Base-by-base conservation (phyloP, 2,888 invertebrate genomes). In the Himalopsyche tibetana region DNA sequence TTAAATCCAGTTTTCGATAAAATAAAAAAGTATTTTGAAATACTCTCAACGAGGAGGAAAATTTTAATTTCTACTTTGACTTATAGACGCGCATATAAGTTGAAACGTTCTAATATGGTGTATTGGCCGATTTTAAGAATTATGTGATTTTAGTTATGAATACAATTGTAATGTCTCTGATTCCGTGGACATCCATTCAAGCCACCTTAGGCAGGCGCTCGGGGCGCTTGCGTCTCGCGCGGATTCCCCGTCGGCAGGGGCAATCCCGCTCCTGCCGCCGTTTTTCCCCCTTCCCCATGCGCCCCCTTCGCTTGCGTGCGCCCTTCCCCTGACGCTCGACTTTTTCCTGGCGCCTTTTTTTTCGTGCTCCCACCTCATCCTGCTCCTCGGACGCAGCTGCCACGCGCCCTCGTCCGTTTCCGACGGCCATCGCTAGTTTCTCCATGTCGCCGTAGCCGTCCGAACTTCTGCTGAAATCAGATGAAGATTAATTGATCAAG, bases 151-250 rank as follows among this genome's bases (percentile, higher is more conserved):
- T 11, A 11, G 11, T 19, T n/a, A 69, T 69, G 36, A 28, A 69
- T 69, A 69, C 5, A 28, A 28, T 69, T 69, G 15, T 36, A 17
- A 17, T 82, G 74, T 83, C 45, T 83, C 82, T 83, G 85, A 83
- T 85, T 85, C 80, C 82, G 82, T 17, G n/a, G 36, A 38, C 11
- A 17, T 74, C 74, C 82, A 79, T 38, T 82, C 28, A 51, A 82
- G 85, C 79, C 84, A 87, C 87, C 87, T 87, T 84, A 45, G 82
- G 83, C 17, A 69, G 84, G 79, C 87, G 85, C 55, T 42, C 85
- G 85, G 82, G 85, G 87, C 83, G 82, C 55, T 82, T 87, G 84
- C 51, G 55, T 45, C 40, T 69, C 83, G 82, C 55, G 80, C 88
- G 84, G 45, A 38, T 45, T 40, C 69, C 85, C 74, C 84, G 79